A percentile compares a stretch with the other conserved stretches of the same genome.
phyloP scores from a whole-genome alignment of 2,888 invertebrate genomes.

The Craniophora ligustri region DNA sequence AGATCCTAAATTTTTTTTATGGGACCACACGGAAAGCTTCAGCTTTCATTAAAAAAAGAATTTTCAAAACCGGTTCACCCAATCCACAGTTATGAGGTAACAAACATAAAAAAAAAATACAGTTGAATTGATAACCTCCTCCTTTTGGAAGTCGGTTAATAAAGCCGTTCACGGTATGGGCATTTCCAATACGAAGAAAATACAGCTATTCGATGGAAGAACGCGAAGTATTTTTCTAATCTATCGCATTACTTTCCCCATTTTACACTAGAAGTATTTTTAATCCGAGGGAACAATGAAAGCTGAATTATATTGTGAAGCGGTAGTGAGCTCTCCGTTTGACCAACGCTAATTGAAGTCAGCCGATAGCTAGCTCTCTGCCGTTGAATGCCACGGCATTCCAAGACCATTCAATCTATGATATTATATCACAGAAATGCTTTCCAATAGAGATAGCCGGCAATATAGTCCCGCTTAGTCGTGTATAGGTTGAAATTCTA shows the following conservation, averaged over 20 bases:
- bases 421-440: constrained; percentile 9
- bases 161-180: not conserved
- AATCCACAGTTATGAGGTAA: too few species aligned
- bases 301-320: not conserved
- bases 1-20: too few species aligned
- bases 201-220: not conserved
- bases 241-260: not conserved
- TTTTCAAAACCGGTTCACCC: too few species aligned
- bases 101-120: too few species aligned
- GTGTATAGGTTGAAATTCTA: too few species aligned
- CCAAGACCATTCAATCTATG: constrained; percentile 11
- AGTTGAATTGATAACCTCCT: too few species aligned
- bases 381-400: constrained; percentile 8
- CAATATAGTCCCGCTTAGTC: not conserved
- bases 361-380: not conserved
- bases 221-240: not conserved
- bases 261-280: not conserved
- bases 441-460: not conserved
- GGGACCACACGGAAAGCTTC: too few species aligned
- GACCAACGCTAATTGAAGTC: constrained; percentile 12
- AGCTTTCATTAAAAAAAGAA: too few species aligned
- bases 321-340: not conserved
- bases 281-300: constrained; percentile 1
- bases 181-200: not conserved
- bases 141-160: too few species aligned